Evolutionary conservation across 2,888 invertebrate species (phyloP).

Genomic region (Drosophila longiperda): DNA sequence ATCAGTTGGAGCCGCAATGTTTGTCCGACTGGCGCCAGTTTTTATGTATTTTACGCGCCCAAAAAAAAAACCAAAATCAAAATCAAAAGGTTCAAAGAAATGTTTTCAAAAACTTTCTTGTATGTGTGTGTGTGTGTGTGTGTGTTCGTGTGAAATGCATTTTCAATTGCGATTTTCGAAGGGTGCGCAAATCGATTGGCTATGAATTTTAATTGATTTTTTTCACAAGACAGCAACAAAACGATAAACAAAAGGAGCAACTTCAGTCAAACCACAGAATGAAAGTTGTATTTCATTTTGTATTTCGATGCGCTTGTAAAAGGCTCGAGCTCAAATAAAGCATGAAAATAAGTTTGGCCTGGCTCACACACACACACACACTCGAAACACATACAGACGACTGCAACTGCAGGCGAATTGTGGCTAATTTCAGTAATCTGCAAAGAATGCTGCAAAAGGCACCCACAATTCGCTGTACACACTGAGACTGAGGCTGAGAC

Average conservation of each 20-base stretch:
- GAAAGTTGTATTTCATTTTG: conserved; percentile 78
- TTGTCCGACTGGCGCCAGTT: conserved; percentile 76
- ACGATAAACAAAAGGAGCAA: conserved; percentile 13
- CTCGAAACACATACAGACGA: conserved; percentile 6
- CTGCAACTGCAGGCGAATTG: conserved; percentile 61
- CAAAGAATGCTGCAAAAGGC: conserved; percentile 74
- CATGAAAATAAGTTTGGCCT: conserved; percentile 78
- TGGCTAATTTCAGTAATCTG: conserved; percentile 78
- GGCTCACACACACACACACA: conserved; percentile 35
- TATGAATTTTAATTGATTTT: conserved; percentile 84
- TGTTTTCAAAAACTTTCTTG: conserved; percentile 22
- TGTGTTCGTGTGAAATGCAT: conserved; percentile 42
- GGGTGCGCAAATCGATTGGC: conserved; percentile 82
- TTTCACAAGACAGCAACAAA: conserved; percentile 43
- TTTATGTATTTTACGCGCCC: conserved; percentile 57
- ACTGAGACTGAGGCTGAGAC: conserved; percentile 22
- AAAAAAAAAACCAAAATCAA: conserved; percentile 20
- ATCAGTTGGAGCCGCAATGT: conserved; percentile 73
- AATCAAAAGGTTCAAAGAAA: conserved; percentile 29
- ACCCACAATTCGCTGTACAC: conserved; percentile 82
- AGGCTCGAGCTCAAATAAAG: conserved; percentile 69
- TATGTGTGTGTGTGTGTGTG: conserved; percentile 6
- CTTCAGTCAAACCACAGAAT: conserved; percentile 27
- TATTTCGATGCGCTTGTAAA: conserved; percentile 81
- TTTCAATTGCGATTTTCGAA: conserved; percentile 61